Percentiles rank a stretch among this genome's conserved stretches.
phyloP scores from a whole-genome alignment of 2,888 invertebrate species.

The Chymomyza amoena region DNA sequence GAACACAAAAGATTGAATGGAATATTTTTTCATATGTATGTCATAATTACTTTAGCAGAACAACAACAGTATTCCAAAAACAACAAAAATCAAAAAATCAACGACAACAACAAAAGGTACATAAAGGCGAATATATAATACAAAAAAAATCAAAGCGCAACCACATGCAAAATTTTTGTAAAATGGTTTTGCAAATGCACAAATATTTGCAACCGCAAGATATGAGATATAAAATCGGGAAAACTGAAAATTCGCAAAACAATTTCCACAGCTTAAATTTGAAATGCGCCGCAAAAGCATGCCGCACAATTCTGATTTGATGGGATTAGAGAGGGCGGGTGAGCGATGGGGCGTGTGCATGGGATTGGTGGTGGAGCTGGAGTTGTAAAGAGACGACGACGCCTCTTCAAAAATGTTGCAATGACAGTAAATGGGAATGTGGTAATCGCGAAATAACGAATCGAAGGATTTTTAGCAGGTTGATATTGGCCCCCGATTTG shows the following conservation, averaged over 20 bases:
- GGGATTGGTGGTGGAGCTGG: background rate
- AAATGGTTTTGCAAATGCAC: background rate
- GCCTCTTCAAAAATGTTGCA: no score
- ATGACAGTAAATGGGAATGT: background rate
- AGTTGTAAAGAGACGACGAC: background rate
- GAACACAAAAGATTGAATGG: no score
- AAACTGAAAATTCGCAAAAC: background rate
- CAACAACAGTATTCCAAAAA: no score
- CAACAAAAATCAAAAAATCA: no score
- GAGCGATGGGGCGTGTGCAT: background rate
- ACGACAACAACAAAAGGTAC: no score
- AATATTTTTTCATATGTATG: no score
- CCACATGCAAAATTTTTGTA: background rate
- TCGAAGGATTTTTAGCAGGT: background rate
- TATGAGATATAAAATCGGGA: background rate
- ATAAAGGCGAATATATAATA: no score
- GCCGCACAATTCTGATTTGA: no score
- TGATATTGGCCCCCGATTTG: background rate
- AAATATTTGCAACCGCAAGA: background rate
- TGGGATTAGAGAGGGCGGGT: no score
- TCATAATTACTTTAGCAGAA: no score
- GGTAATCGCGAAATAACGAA: background rate
- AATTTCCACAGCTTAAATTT: no score
- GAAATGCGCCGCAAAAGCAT: no score
- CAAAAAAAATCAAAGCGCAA: background rate